These are phyloP conservation scores for Agrotis segetum DNA, from an alignment of 2,888 invertebrate species.

Conservation along the genomic window DNA sequence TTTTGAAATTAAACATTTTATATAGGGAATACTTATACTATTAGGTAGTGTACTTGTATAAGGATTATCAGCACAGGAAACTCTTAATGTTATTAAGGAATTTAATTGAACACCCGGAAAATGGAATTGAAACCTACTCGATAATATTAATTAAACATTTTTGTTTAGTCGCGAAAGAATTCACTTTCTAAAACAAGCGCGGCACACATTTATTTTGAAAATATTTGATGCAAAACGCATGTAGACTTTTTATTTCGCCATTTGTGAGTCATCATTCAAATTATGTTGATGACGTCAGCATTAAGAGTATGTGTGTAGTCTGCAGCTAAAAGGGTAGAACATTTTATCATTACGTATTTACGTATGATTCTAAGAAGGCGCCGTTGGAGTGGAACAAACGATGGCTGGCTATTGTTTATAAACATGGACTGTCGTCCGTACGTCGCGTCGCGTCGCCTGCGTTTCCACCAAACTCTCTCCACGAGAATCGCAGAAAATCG, in stretches of 20 bases:
- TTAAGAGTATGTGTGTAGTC: slow-evolving; percentile 5
- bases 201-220: slow-evolving; percentile 14
- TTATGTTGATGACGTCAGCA: slow-evolving; percentile 27
- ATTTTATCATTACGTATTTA: slow-evolving; percentile 30
- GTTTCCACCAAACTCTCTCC: slow-evolving; percentile 51
- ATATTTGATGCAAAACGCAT: slow-evolving; percentile 5
- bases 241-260: slow-evolving; percentile 2
- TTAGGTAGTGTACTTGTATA: background rate
- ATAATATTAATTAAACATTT: background rate
- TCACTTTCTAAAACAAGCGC: slow-evolving; percentile 16
- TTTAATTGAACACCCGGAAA: slow-evolving; percentile 14
- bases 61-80: background rate
- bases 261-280: slow-evolving; percentile 34
- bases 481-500: slow-evolving; percentile 69
- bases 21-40: no score
- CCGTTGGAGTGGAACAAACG: slow-evolving; percentile 71
- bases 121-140: background rate
- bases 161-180: slow-evolving; percentile 4
- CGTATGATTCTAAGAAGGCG: slow-evolving; percentile 69
- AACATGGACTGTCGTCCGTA: slow-evolving; percentile 69
- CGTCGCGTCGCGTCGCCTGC: slow-evolving; percentile 47
- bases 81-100: background rate
- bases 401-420: slow-evolving; percentile 79
- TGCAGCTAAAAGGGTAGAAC: slow-evolving; percentile 34
- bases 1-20: background rate